These are phyloP conservation scores for Microplitis deprimator DNA, from an alignment of 2,888 invertebrate species.

Conservation along the genomic window DNA sequence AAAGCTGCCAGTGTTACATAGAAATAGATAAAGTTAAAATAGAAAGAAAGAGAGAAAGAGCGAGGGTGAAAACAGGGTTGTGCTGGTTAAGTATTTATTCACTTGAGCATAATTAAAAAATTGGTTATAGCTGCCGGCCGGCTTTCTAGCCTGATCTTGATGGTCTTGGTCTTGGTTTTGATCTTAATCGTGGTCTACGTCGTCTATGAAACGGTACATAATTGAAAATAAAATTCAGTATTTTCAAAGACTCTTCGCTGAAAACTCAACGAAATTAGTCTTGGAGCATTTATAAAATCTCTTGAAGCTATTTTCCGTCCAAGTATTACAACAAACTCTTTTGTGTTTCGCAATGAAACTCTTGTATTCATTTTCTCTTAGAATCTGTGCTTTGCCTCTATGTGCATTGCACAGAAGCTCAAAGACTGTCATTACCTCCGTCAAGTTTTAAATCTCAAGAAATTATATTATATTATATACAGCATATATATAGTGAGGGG, in stretches of 20 bases:
- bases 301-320: not conserved
- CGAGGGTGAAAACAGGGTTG: not conserved
- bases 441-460: not conserved
- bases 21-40: too few species aligned
- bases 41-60: not conserved
- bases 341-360: too few species aligned
- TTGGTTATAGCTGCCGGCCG: not conserved
- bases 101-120: not conserved
- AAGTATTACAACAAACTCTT: not conserved
- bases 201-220: too few species aligned
- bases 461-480: not conserved
- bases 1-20: not conserved
- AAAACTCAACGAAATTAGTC: not conserved
- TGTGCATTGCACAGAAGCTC: not conserved
- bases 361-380: too few species aligned
- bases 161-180: not conserved
- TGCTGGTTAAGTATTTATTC: not conserved
- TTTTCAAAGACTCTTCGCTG: too few species aligned
- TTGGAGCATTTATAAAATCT: not conserved
- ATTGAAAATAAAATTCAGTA: too few species aligned
- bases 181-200: too few species aligned
- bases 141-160: too few species aligned
- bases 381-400: too few species aligned
- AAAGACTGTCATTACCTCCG: not conserved
- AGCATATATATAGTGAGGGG: not conserved